Evolutionary conservation across 2,113 vertebrate genomes (phyloP), one percentile per base, ranked within the genome.

Genomic region (Cacatua alba): DNA sequence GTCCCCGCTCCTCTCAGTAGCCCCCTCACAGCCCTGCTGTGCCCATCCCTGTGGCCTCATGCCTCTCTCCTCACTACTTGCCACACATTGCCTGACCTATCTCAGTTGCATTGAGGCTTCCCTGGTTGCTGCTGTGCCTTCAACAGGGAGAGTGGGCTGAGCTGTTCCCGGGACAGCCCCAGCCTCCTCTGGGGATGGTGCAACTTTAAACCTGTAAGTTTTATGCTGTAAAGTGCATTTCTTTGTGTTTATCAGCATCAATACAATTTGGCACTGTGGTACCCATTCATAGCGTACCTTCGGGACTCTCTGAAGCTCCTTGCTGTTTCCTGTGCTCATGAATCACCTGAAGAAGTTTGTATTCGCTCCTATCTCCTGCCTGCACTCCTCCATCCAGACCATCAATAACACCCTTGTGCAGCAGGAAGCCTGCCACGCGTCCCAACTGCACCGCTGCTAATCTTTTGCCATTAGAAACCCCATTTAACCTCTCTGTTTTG

Each of bases 1-100:
- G 11, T 71, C 26, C 31, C 15, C 0, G 0, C 10, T 62, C 4
- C 2, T 21, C 21, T 62, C 4, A 0, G 29, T 74, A n/a, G 6
- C 11, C 18, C 14, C 7, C 3, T 6, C 7, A 9, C 23, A 57
- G 1, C 29, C 29, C 20, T 17, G 59, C 43, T 3, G 7, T 20
- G 57, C 57, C 59, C 44, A 26, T 28, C 33, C 37, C 21, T 11
- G 33, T 0, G 1, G 67, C 64, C 41, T 26, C 2, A 2, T 41
- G 62, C 33, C 49, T 0, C 0, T n/a, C 35, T 31, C 43, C 18
- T 18, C 1, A 3, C 63, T 35, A 3, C 49, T 39, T 5, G 1
- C 14, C 4, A 1, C 9, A 1, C 0, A 0, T 41, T 2, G 0
- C 37, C n/a, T 13, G 1, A 4, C 25, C 41, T 3, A 0, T 26